Conservation (phyloP, 2,113 vertebrate genomes). For the Pristiophorus japonicus region DNA sequence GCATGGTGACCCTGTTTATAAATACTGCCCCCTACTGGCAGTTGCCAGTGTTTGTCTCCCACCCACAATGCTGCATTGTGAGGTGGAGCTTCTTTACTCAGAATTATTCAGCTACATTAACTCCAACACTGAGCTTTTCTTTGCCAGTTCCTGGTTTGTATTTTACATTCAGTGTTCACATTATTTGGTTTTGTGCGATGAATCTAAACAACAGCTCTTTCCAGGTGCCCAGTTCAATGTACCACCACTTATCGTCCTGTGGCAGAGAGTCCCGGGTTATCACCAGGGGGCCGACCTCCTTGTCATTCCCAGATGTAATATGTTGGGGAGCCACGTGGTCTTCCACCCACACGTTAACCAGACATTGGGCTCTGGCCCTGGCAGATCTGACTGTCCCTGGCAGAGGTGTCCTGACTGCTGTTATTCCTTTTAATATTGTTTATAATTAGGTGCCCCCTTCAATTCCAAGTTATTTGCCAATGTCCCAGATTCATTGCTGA, state of each 20-base stretch:
- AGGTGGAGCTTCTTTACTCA: not conserved
- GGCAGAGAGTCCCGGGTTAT: not conserved
- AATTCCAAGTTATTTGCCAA: not conserved
- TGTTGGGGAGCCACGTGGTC: not conserved
- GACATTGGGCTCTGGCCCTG: not conserved
- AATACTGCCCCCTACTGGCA: not conserved
- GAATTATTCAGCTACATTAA: not conserved
- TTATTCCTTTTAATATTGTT: not conserved
- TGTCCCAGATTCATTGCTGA: not conserved
- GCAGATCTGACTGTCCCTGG: not conserved
- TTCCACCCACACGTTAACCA: not conserved
- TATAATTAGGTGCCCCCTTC: not conserved
- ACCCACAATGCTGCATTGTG: not conserved
- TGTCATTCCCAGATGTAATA: not conserved
- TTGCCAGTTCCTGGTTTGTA: not conserved
- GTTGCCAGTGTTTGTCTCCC: not conserved
- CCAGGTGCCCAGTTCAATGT: not conserved
- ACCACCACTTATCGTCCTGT: not conserved
- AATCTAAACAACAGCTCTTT: not conserved
- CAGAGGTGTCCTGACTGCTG: not conserved
- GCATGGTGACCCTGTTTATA: not conserved
- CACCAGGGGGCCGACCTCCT: not conserved
- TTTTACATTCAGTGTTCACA: not conserved
- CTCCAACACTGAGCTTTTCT: not conserved
- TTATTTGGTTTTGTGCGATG: not conserved